A percentile compares a stretch with the other conserved stretches of the same genome.
Evolutionary conservation across 2,888 invertebrate genomes (phyloP).

Genomic region (Cryptocephalus primarius): DNA sequence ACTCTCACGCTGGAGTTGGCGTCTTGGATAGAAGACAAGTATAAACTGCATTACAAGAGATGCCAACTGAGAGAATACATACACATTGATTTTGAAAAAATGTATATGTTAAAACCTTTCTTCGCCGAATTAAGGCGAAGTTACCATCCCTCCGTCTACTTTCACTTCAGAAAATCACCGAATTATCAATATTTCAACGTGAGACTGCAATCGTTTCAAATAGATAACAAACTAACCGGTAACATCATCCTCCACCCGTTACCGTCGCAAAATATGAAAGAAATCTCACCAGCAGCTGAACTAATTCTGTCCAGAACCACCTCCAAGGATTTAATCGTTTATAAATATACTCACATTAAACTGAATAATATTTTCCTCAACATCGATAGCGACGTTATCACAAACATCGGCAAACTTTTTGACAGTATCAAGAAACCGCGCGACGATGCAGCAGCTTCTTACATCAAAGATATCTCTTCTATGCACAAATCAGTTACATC

Average conservation of each 20-base stretch:
- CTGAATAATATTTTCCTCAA: constrained; percentile 58
- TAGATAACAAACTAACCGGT: constrained; percentile 50
- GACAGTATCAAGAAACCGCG: constrained; percentile 43
- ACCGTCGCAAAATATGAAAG: constrained; percentile 38
- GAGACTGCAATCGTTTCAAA: constrained; percentile 55
- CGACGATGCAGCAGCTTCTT: constrained; percentile 44
- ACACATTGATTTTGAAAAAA: constrained; percentile 68
- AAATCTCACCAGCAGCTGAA: constrained; percentile 52
- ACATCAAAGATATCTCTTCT: constrained; percentile 36
- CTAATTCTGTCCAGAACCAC: constrained; percentile 44
- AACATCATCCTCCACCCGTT: constrained; percentile 37
- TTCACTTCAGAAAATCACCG: constrained; percentile 59
- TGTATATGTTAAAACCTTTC: constrained; percentile 82
- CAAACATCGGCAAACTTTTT: constrained; percentile 50
- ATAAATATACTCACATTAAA: constrained; percentile 51
- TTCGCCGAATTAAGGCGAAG: constrained; percentile 65
- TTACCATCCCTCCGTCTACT: constrained; percentile 64
- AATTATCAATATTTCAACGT: constrained; percentile 56
- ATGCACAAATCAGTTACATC: constrained; percentile 49
- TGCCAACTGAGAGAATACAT: constrained; percentile 70
- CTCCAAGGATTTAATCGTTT: constrained; percentile 41
- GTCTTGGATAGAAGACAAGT: constrained; percentile 74
- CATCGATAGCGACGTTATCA: constrained; percentile 57
- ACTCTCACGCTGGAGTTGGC: constrained; percentile 63
- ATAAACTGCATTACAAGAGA: constrained; percentile 54